Evolutionary conservation across 37 sponge, comb jelly and placozoan species (phyloP).

Genomic region (Agelas oroides): DNA sequence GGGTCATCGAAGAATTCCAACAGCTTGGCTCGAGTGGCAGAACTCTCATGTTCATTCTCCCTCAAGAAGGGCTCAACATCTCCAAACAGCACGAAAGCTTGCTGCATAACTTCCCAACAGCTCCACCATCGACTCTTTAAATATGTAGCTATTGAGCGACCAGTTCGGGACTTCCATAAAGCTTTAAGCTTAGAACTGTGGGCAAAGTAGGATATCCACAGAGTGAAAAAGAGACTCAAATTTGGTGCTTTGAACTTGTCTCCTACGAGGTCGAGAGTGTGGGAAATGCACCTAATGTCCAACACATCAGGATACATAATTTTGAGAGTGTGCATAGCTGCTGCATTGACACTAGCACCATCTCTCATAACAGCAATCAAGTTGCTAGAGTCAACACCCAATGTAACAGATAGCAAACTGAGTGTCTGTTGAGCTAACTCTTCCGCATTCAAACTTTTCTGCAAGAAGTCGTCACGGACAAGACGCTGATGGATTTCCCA

Average conservation of each 20-base stretch:
- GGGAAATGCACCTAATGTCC: conserved; percentile 28
- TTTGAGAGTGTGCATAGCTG: conserved; percentile 31
- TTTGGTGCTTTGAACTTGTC: conserved; percentile 8
- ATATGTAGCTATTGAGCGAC: conserved; percentile 7
- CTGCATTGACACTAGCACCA: conserved; percentile 13
- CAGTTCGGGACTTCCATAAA: conserved; percentile 22
- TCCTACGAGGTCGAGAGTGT: conserved; percentile 13
- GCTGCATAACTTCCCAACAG: conserved; percentile 7
- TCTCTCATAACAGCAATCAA: conserved; percentile 49
- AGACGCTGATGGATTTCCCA: conserved; percentile 39
- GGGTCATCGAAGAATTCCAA: conserved; percentile 11
- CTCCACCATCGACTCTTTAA: conserved; percentile 20
- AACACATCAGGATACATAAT: conserved; percentile 12
- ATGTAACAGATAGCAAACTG: conserved; percentile 15
- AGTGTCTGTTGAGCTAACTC: conserved; percentile 34
- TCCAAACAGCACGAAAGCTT: conserved; percentile 1
- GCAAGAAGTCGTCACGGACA: conserved; percentile 4
- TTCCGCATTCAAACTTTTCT: conserved; percentile 23
- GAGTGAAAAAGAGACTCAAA: not conserved
- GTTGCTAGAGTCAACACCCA: no score
- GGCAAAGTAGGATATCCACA: conserved; percentile 1
- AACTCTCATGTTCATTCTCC: conserved; percentile 3
- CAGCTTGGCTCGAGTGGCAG: conserved; percentile 20
- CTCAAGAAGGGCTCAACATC: conserved; percentile 22
- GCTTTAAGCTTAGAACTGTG: conserved; percentile 12